phyloP scores from a whole-genome alignment of 2,888 invertebrate species.

The Rhagium mordax region DNA sequence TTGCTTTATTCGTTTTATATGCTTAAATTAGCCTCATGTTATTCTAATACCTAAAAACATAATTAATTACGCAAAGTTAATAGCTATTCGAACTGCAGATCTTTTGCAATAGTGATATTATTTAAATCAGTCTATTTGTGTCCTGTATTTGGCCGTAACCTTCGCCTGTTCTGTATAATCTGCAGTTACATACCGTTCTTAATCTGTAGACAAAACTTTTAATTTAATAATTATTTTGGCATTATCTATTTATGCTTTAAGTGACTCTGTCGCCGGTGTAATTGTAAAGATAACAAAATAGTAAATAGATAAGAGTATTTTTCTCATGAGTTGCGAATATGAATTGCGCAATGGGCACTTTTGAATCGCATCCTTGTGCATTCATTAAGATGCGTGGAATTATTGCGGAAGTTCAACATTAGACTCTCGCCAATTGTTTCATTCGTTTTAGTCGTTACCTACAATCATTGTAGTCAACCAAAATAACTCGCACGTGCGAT shows the following conservation, averaged over 20 bases:
- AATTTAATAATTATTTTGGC: constrained; percentile 25
- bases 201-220: not conserved
- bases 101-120: not conserved
- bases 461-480: constrained; percentile 27
- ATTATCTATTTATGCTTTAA: constrained; percentile 33
- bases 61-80: too few relatives aligned
- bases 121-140: not conserved
- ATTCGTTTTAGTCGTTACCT: constrained; percentile 25
- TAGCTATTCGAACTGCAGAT: too few relatives aligned
- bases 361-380: constrained; percentile 51
- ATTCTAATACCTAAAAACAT: too few relatives aligned
- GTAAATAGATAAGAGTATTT: constrained; percentile 39
- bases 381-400: constrained; percentile 56
- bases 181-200: not conserved
- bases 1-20: too few relatives aligned
- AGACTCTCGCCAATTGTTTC: constrained; percentile 49
- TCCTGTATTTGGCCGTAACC: not conserved
- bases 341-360: constrained; percentile 32
- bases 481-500: constrained; percentile 38
- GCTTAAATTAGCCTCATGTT: too few relatives aligned
- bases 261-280: constrained; percentile 36
- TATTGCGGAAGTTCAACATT: constrained; percentile 63
- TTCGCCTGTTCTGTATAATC: not conserved
- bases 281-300: constrained; percentile 39
- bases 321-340: constrained; percentile 13